Percentiles rank a stretch among this genome's conserved stretches.
Conservation (phyloP, 2,888 invertebrate genomes). For the Drosophila tanythrix region DNA sequence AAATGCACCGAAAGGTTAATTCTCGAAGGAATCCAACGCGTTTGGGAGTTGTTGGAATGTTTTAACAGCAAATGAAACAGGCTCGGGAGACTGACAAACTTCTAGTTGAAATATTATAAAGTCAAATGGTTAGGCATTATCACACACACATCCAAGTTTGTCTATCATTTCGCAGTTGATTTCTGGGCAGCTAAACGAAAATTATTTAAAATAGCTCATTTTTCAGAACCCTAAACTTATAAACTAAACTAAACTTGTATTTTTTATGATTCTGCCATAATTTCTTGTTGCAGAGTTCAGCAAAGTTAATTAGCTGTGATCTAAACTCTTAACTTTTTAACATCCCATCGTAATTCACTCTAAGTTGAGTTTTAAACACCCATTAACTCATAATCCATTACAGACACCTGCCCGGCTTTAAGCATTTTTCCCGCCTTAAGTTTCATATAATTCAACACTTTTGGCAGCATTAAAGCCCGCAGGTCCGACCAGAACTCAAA, state of each 20-base stretch:
- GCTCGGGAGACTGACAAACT: not conserved
- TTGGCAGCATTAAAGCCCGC: constrained; percentile 31
- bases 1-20: constrained; percentile 35
- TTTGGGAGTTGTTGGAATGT: not conserved
- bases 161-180: too few relatives aligned
- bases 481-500: constrained; percentile 47
- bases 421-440: constrained; percentile 18
- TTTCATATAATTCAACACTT: constrained; percentile 35
- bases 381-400: constrained; percentile 1
- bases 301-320: not conserved
- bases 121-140: not conserved
- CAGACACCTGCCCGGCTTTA: not conserved
- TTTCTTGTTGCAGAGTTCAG: not conserved
- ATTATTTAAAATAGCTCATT: not conserved
- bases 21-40: constrained; percentile 28
- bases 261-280: not conserved
- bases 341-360: not conserved
- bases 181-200: not conserved
- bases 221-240: not conserved
- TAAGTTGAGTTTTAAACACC: not conserved
- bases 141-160: not conserved
- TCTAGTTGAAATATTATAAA: constrained; percentile 7
- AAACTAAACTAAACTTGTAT: not conserved
- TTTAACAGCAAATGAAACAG: not conserved
- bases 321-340: not conserved